phyloP scores from a whole-genome alignment of 1,140 invertebrate species.

The Olivierus martensii region DNA sequence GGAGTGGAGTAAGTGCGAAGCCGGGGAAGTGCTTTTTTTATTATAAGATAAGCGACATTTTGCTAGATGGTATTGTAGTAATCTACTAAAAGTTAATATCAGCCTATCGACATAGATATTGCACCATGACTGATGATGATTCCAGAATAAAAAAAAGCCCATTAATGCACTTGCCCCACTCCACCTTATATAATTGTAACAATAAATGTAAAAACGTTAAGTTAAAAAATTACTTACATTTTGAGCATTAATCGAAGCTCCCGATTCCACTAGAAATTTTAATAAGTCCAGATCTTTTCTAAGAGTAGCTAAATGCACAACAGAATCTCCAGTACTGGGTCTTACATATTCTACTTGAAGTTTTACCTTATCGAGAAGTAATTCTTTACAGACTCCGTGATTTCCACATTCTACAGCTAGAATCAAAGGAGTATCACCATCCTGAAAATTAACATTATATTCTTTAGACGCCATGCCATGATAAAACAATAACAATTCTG shows the following conservation, averaged over 20 bases:
- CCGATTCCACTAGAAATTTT: slow-evolving; percentile 76
- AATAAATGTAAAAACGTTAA: too few relatives aligned
- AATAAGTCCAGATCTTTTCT: slow-evolving; percentile 82
- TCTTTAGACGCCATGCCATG: too few relatives aligned
- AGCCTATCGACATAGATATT: too few relatives aligned
- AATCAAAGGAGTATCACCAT: slow-evolving; percentile 82
- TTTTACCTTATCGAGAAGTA: slow-evolving; percentile 56
- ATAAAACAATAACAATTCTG: slow-evolving; percentile 1
- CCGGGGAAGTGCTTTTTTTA: too few relatives aligned
- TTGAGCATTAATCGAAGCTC: slow-evolving; percentile 74
- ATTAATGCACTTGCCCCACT: too few relatives aligned
- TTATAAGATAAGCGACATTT: too few relatives aligned
- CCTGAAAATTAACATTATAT: slow-evolving; percentile 40
- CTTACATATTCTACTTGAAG: slow-evolving; percentile 32
- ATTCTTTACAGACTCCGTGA: slow-evolving; percentile 77
- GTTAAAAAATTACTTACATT: slow-evolving; percentile 61
- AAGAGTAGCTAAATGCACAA: slow-evolving; percentile 77
- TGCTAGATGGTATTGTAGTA: too few relatives aligned
- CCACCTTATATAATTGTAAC: too few relatives aligned
- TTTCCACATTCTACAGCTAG: slow-evolving; percentile 85
- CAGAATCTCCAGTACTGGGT: slow-evolving; percentile 50
- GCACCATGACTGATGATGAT: too few relatives aligned
- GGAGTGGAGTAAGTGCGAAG: too few relatives aligned
- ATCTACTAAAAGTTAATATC: too few relatives aligned
- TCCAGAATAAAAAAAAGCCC: too few relatives aligned